Conservation (phyloP, 92 coral and sea anemone genomes). For the Epizoanthus illoricatus region DNA sequence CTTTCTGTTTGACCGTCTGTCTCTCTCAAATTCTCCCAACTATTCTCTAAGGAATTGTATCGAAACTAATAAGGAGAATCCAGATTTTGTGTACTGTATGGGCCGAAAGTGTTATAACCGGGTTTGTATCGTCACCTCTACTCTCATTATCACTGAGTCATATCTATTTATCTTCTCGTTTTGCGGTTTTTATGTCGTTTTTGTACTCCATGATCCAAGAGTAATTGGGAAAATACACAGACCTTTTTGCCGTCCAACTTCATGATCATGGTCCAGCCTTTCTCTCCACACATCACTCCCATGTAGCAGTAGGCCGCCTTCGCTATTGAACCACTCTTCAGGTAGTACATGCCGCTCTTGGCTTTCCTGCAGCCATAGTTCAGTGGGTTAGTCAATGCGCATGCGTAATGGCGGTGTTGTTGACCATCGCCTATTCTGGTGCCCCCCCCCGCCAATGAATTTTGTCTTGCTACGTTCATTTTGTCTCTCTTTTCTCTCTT, state of each 20-base stretch:
- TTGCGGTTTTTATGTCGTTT: neutral
- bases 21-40: too few relatives aligned
- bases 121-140: too few relatives aligned
- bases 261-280: slow-evolving; percentile 60
- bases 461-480: too few relatives aligned
- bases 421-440: too few relatives aligned
- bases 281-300: slow-evolving; percentile 51
- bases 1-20: neutral
- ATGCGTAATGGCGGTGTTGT: neutral
- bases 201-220: too few relatives aligned
- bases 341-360: slow-evolving; percentile 37
- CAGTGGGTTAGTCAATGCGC: neutral
- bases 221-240: neutral
- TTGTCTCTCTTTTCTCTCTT: too few relatives aligned
- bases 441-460: too few relatives aligned
- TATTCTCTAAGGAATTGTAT: too few relatives aligned
- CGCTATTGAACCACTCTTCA: slow-evolving; percentile 33
- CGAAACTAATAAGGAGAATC: too few relatives aligned
- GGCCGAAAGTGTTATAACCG: too few relatives aligned
- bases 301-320: slow-evolving; percentile 46
- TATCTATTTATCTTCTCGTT: neutral
- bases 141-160: too few relatives aligned
- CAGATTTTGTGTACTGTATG: too few relatives aligned
- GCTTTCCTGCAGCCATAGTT: neutral
- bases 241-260: slow-evolving; percentile 45